These are phyloP conservation scores for Trissoscelio sp. DNA, from an alignment of 2,888 invertebrate species.

Conservation along the genomic window DNA sequence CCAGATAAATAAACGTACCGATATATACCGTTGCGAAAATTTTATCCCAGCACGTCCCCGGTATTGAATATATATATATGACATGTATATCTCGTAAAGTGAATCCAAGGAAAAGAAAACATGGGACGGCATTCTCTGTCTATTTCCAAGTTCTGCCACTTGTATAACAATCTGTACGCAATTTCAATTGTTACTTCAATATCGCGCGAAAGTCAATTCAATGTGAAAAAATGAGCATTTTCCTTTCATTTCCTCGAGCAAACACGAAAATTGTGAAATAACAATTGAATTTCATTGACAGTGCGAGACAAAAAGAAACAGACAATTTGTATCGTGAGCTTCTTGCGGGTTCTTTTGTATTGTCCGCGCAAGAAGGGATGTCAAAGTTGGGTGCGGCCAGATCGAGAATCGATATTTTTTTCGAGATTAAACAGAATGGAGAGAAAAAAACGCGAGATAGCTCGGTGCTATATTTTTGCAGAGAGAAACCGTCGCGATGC, in stretches of 20 bases:
- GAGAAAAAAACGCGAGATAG: slow-evolving; percentile 8
- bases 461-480: slow-evolving; percentile 58
- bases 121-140: slow-evolving; percentile 18
- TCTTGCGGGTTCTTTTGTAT: slow-evolving; percentile 52
- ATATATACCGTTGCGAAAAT: slow-evolving; percentile 44
- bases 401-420: slow-evolving; percentile 46
- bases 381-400: not conserved
- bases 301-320: slow-evolving; percentile 5
- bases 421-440: not conserved
- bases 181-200: slow-evolving; percentile 45
- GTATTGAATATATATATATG: slow-evolving; percentile 19
- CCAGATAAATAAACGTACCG: slow-evolving; percentile 20
- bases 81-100: slow-evolving; percentile 17
- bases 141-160: slow-evolving; percentile 41
- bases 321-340: slow-evolving; percentile 14
- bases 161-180: slow-evolving; percentile 22
- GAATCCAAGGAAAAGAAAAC: slow-evolving; percentile 2
- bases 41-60: slow-evolving; percentile 39
- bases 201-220: slow-evolving; percentile 36
- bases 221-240: not conserved
- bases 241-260: not conserved
- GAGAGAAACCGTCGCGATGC: slow-evolving; percentile 16
- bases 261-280: slow-evolving; percentile 29
- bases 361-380: not conserved
- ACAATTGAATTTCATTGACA: slow-evolving; percentile 43